A percentile compares a stretch with the other conserved stretches of the same genome.
Conservation (phyloP, 2,797 vertebrate genomes). For the Enteromius radiatus region DNA sequence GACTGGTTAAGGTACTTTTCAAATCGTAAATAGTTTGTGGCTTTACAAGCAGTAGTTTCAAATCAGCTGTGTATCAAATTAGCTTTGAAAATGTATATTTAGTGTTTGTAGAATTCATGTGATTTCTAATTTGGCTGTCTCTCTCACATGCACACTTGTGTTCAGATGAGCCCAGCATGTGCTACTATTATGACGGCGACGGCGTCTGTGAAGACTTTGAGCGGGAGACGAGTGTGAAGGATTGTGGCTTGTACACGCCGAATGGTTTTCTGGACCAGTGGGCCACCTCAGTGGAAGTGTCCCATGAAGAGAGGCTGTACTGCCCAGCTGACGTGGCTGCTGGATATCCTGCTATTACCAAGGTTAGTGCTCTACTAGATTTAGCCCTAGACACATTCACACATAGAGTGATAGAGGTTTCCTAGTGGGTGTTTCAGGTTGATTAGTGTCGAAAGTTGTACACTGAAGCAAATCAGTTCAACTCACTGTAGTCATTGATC, state of each 20-base stretch:
- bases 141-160: constrained; percentile 17
- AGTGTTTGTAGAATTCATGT: neutral
- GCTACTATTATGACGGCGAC: constrained; percentile 96
- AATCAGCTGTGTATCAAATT: neutral
- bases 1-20: neutral
- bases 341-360: constrained; percentile 92
- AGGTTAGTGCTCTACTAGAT: constrained; percentile 78
- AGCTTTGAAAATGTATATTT: neutral
- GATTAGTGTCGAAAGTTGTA: neutral
- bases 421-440: neutral
- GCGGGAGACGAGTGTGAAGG: constrained; percentile 91
- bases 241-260: constrained; percentile 96
- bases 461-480: neutral
- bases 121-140: neutral
- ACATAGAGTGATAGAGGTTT: neutral
- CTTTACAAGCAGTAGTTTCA: neutral
- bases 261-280: constrained; percentile 95
- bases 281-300: constrained; percentile 90
- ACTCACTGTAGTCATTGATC: neutral
- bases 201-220: constrained; percentile 98
- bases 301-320: constrained; percentile 89
- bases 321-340: constrained; percentile 93
- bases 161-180: constrained; percentile 93
- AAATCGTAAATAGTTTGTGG: neutral
- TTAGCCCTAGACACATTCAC: neutral